A percentile compares a stretch with the other conserved stretches of the same genome.
These are phyloP conservation scores for Leptothorax acervorum DNA, from an alignment of 2,888 invertebrate genomes.

Conservation along the genomic window DNA sequence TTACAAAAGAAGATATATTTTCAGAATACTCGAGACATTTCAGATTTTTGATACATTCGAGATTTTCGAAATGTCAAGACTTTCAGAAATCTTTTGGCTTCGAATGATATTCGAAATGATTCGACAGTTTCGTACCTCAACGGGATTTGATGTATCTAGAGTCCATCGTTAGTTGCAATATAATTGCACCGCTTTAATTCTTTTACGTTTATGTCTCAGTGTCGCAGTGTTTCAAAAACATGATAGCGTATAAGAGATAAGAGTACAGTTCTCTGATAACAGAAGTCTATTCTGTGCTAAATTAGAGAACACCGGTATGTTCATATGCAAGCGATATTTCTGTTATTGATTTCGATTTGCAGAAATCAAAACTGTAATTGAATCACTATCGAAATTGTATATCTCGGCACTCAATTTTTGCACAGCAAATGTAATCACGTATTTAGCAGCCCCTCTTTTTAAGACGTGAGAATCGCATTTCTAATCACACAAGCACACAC, in stretches of 20 bases:
- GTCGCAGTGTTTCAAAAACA: neutral
- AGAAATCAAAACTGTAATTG: neutral
- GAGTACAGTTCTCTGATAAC: neutral
- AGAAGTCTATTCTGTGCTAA: neutral
- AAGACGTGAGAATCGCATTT: slow-evolving; percentile 5
- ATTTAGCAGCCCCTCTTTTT: neutral
- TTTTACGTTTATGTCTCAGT: slow-evolving; percentile 14
- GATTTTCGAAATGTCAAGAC: neutral
- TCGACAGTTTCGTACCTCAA: neutral
- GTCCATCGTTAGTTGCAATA: neutral
- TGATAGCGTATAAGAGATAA: neutral
- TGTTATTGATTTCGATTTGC: neutral
- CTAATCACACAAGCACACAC: neutral
- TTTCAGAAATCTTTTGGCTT: neutral
- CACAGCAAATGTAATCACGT: neutral
- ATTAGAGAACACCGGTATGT: neutral
- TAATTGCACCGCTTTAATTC: neutral
- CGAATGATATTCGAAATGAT: neutral
- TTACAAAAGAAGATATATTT: neutral
- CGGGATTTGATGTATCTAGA: neutral
- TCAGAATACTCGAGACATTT: neutral
- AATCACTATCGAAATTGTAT: neutral
- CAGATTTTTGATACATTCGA: neutral
- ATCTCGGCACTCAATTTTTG: neutral
- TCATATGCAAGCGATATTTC: neutral